A percentile compares a stretch with the other conserved stretches of the same genome.
Conservation (phyloP, 1,140 invertebrate genomes). For the Sarcophaga peregrina region DNA sequence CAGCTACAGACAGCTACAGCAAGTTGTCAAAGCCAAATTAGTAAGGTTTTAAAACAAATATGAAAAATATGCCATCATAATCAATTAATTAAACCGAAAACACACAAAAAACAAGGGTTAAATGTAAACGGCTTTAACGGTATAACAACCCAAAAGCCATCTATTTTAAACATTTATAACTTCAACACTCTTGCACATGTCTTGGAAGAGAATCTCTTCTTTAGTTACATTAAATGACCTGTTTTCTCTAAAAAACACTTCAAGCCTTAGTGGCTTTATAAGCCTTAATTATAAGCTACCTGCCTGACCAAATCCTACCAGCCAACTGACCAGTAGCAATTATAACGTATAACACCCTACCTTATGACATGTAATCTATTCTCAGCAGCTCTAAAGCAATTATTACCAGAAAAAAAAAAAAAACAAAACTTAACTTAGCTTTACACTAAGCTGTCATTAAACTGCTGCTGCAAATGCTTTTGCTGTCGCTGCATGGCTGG, state of each 20-base stretch:
- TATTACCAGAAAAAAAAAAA: too few relatives aligned
- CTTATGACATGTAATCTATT: slow-evolving; percentile 8
- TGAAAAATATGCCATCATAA: too few relatives aligned
- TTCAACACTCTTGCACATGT: background rate
- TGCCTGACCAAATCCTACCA: background rate
- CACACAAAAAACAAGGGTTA: too few relatives aligned
- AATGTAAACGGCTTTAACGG: too few relatives aligned
- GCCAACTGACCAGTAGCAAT: background rate
- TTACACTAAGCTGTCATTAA: background rate
- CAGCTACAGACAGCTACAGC: too few relatives aligned
- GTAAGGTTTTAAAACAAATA: too few relatives aligned
- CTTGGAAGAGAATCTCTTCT: background rate
- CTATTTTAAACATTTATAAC: background rate
- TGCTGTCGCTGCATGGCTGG: background rate
- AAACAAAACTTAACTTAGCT: too few relatives aligned
- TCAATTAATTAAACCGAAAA: too few relatives aligned
- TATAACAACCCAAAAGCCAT: too few relatives aligned
- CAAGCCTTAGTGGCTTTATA: too few relatives aligned
- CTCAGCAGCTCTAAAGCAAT: background rate
- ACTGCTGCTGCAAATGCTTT: background rate
- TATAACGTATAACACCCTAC: slow-evolving; percentile 13
- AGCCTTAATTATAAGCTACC: background rate
- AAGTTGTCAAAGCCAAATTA: too few relatives aligned
- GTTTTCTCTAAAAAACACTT: background rate
- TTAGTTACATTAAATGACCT: background rate